phyloP scores from a whole-genome alignment of 2,113 vertebrate species.

The Mus pahari region DNA sequence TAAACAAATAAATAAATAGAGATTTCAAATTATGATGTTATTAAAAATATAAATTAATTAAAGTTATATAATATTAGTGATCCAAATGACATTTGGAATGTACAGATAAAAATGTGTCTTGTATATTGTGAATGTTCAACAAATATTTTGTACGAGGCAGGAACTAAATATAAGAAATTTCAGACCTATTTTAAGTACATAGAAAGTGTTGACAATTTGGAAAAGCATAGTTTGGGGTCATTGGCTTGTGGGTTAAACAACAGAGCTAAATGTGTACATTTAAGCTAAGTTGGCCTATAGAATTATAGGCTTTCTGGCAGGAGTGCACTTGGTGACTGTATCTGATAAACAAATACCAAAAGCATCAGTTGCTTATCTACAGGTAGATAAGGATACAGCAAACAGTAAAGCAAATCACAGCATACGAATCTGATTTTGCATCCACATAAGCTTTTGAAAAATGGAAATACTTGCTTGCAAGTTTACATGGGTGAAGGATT shows the following conservation, averaged over 20 bases:
- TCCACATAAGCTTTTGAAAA: constrained; percentile 19
- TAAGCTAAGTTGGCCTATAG: not conserved
- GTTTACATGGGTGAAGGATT: constrained; percentile 78
- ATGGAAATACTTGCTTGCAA: constrained; percentile 63
- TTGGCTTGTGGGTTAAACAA: not conserved
- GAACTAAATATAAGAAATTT: not conserved
- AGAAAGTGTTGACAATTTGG: constrained; percentile 9
- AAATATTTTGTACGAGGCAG: not conserved
- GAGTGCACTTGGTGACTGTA: not conserved
- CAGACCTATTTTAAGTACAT: not conserved
- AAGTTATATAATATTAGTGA: not conserved
- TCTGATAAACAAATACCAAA: not conserved
- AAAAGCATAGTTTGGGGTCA: not conserved
- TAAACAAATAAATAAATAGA: not conserved
- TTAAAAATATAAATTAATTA: not conserved
- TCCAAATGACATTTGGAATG: not conserved
- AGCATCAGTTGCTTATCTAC: not conserved
- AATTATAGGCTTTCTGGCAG: not conserved
- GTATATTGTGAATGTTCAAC: not conserved
- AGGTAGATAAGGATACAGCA: not conserved
- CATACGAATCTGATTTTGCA: not conserved
- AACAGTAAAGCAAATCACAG: not conserved
- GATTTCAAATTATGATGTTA: constrained; percentile 4
- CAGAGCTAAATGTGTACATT: not conserved
- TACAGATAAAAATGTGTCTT: not conserved